Evolutionary conservation across 2,888 invertebrate species (phyloP), one percentile per base, ranked within the genome.

Genomic region (Caenorhabditis sp.): DNA sequence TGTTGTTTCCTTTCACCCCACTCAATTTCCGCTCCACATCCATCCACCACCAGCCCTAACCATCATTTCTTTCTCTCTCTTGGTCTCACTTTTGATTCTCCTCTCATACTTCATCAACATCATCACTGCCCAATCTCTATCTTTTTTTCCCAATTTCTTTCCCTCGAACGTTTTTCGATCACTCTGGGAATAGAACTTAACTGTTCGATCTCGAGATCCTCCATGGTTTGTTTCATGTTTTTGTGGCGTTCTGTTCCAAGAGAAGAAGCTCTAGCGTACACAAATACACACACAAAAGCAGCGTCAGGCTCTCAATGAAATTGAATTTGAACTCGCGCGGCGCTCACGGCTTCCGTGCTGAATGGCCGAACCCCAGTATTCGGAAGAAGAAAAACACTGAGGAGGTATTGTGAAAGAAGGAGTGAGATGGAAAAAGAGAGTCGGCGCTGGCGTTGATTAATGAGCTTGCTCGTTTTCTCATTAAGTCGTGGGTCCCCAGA

Each of bases 401-500:
- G 38, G 14, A 51, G 2, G 38, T 44, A 19, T 51, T 51, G 41
- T 51, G 56, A 26, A 66, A 64, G 49, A 38, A 38, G 38, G 47
- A 47, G n/a, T n/a, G 4, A 19, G 5, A 47, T 5, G 10, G 47
- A 14, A 44, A 14, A 14, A 51, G 54, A 54, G 54, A 54, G 54
- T 54, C 24, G 54, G 26, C 28, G 47, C 12, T 16, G 51, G 41
- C 69, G 76, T 77, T 77, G 77, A 77, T 77, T 77, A 77, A 77
- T 77, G 77, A 69, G 69, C 69, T 70, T 63, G 31, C 41, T 77
- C 77, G 56, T 77, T 77, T 77, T 77, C 77, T 77, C 77, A 77
- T 77, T 77, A 77, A 70, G 31, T 31, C 49, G n/a, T 24, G 24
- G 44, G 44, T 31, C 26, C 56, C 56, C 24, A 66, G 70, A 41